A percentile compares a stretch with the other conserved stretches of the same genome.
phyloP scores from a whole-genome alignment of 1,140 invertebrate genomes.

The Hycleus cichorii region DNA sequence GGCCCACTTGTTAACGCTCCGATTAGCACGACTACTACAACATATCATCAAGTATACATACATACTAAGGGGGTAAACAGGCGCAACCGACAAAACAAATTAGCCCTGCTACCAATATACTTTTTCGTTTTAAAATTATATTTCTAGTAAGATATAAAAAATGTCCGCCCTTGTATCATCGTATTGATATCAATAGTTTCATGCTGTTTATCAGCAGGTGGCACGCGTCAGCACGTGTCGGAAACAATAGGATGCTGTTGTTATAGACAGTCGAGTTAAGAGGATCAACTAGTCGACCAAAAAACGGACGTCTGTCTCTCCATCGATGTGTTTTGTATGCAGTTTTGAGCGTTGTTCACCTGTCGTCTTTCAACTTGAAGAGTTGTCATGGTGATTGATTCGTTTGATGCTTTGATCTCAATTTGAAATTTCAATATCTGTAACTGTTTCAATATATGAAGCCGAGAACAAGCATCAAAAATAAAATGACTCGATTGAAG shows the following conservation, averaged over 20 bases:
- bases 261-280: slow-evolving; percentile 12
- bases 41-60: slow-evolving; percentile 2
- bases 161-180: no score
- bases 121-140: no score
- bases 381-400: slow-evolving; percentile 11
- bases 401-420: neutral
- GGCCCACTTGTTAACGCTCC: slow-evolving; percentile 10
- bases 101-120: neutral
- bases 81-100: slow-evolving; percentile 2
- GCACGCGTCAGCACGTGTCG: slow-evolving; percentile 29
- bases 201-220: slow-evolving; percentile 23
- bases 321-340: neutral
- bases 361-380: neutral
- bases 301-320: neutral
- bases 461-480: no score
- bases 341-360: slow-evolving; percentile 3
- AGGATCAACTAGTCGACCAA: slow-evolving; percentile 11
- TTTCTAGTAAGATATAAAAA: no score
- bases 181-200: no score
- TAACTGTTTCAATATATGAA: no score
- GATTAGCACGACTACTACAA: neutral
- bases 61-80: slow-evolving; percentile 8
- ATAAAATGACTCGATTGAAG: no score
- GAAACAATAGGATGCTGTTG: slow-evolving; percentile 29
- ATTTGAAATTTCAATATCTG: no score